phyloP scores from a whole-genome alignment of 2,113 vertebrate genomes.

The Charina bottae region DNA sequence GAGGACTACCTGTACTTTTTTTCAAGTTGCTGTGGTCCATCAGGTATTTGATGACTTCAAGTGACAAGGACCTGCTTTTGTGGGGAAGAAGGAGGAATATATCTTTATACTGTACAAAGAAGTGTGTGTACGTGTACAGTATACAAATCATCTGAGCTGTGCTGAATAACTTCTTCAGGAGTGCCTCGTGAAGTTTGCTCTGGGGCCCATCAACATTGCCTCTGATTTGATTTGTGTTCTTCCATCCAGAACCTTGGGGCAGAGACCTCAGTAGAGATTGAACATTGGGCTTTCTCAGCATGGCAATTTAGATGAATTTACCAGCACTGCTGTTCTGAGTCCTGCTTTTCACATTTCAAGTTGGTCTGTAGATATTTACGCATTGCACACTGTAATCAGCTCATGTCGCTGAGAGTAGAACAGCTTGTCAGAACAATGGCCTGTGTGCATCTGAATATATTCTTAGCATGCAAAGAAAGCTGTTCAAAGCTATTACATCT shows the following conservation, averaged over 20 bases:
- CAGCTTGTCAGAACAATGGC: accelerated
- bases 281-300: neutral
- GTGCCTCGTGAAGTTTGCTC: neutral
- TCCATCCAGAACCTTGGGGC: neutral
- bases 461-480: neutral
- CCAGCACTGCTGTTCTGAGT: neutral
- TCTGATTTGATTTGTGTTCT: neutral
- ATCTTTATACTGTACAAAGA: too few relatives aligned
- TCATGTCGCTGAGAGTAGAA: neutral
- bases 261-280: neutral
- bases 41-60: neutral
- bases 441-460: neutral
- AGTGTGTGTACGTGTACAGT: too few relatives aligned
- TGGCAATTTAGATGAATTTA: neutral
- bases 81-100: neutral
- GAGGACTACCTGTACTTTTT: neutral
- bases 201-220: neutral
- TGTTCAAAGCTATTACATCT: neutral
- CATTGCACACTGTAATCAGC: neutral
- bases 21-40: neutral
- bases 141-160: neutral
- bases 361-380: neutral
- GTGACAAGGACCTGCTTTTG: neutral
- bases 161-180: neutral
- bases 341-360: neutral